phyloP scores from a whole-genome alignment of 2,797 vertebrate genomes.

The Podarcis siculus region DNA sequence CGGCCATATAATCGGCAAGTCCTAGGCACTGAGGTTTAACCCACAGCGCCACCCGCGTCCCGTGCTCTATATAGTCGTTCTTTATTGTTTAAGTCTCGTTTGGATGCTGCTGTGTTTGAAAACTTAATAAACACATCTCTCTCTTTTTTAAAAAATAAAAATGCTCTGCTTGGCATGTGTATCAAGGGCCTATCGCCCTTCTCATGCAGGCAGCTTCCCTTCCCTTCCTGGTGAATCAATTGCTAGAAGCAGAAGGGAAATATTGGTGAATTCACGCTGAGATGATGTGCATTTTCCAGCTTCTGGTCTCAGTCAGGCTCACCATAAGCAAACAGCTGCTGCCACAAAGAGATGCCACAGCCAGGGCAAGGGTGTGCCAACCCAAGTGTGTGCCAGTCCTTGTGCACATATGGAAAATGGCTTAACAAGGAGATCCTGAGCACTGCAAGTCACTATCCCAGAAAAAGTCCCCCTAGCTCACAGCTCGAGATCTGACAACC shows the following conservation, averaged over 20 bases:
- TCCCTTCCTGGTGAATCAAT: neutral
- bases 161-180: neutral
- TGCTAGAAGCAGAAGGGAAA: neutral
- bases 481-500: neutral
- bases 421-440: neutral
- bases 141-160: no score
- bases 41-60: no score
- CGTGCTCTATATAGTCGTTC: no score
- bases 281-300: neutral
- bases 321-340: neutral
- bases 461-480: neutral
- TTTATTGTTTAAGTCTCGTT: no score
- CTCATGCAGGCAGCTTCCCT: neutral
- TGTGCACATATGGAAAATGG: neutral
- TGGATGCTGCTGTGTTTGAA: no score
- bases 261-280: neutral
- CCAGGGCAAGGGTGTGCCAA: neutral
- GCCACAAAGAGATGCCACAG: neutral
- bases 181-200: neutral
- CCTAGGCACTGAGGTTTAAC: no score
- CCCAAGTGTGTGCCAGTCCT: neutral
- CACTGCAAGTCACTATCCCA: neutral
- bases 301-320: neutral
- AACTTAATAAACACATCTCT: no score
- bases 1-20: no score